Base-by-base conservation (phyloP, 2,888 invertebrate species). In the Leucoptera coffeella region DNA sequence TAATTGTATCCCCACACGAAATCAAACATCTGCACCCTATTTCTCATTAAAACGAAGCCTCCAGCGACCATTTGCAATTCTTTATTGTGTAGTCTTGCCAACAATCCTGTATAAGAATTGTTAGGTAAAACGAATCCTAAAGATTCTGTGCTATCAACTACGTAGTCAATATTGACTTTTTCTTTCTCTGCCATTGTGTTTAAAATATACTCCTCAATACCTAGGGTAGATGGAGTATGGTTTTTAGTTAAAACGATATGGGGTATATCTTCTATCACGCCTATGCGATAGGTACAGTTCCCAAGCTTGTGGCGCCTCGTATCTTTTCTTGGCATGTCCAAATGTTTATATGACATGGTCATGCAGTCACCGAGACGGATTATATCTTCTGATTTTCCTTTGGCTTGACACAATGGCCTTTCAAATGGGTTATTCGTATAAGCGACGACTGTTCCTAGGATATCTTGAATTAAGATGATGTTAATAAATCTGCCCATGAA, bases 121-220 rank as follows among this genome's bases (percentile, higher is more conserved):
- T 60, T 56, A 8, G 41, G 33, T 31, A 53, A 36, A 15, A 58
- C 42, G 4, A 45, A 32, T 2, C 55, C 54, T 29, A 38, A 38
- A 2, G 34, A 30, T 25, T 32, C 25, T 4, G 42, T 33, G 10
- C 22, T 26, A n/a, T 32, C 23, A 2, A 37, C 27, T 6, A 36
- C 32, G 22, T 48, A 51, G 5, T 47, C 27, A n/a, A 56, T 26
- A 8, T 26, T 22, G 28, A 51, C 35, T 2, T 41, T 41, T 35
- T 47, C 45, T 5, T 31, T 32, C 11, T 35, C 17, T 15, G 50
- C 47, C 23, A 54, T 43, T 4, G 38, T 47, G 20, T 45, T 39
- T 4, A 60, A 32, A 8, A 60, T 30, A 27, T 40, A 50, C 31
- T 58, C 53, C 32, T 60, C 60, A 23, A 52, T 29, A 8, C 52